These are phyloP conservation scores for Dendrophyllia cribrosa DNA, from an alignment of 64 coral and sea anemone species.

Conservation along the genomic window DNA sequence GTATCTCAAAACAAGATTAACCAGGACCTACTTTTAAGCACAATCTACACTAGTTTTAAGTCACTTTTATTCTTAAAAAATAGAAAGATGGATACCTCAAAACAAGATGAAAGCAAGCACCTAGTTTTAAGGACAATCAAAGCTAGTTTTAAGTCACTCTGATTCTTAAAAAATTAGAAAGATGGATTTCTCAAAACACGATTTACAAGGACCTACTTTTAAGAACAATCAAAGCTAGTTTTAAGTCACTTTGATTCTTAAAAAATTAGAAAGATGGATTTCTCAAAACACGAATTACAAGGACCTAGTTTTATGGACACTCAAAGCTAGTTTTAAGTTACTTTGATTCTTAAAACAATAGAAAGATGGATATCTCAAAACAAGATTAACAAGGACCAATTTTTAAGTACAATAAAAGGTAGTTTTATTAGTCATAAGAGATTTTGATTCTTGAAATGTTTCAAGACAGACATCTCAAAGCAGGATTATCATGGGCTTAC, in stretches of 20 bases:
- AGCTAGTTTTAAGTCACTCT: background rate
- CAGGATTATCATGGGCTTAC: no score
- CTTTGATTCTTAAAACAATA: no score
- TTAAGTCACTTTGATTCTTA: background rate
- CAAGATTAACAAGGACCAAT: no score
- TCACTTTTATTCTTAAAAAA: background rate
- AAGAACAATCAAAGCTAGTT: background rate
- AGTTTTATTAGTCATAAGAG: no score
- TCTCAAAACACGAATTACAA: background rate
- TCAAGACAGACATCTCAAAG: no score
- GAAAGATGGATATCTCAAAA: no score
- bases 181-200: background rate
- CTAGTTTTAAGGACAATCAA: background rate
- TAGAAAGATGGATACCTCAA: background rate
- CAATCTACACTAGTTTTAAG: background rate
- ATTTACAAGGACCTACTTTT: background rate
- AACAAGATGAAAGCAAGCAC: background rate
- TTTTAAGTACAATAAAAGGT: no score
- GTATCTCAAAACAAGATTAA: background rate
- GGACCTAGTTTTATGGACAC: background rate
- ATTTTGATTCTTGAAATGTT: no score
- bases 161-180: background rate
- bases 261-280: background rate
- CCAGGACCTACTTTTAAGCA: background rate
- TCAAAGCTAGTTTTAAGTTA: no score